phyloP scores from a whole-genome alignment of 2,797 vertebrate genomes.

The Scarus forsteni region DNA sequence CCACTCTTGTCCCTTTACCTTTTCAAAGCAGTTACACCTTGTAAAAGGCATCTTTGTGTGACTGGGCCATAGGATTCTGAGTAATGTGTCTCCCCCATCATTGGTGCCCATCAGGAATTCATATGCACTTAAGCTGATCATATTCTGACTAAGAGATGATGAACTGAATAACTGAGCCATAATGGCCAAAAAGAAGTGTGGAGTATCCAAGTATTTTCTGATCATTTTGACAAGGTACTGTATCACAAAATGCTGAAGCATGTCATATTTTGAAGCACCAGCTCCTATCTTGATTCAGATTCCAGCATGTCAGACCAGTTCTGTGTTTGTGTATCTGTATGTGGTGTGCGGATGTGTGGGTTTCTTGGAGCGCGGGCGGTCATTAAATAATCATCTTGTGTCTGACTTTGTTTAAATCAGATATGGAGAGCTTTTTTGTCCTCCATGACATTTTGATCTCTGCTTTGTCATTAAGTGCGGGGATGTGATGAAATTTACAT shows the following conservation, averaged over 20 bases:
- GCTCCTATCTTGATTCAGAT: conserved; percentile 7
- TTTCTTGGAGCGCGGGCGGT: conserved; percentile 38
- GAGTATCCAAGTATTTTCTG: not conserved
- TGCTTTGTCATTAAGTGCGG: conserved; percentile 78
- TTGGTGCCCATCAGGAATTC: too few relatives aligned
- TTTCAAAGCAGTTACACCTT: too few relatives aligned
- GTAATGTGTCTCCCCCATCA: too few relatives aligned
- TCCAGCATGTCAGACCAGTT: conserved; percentile 3
- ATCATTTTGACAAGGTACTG: not conserved
- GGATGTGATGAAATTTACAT: conserved; percentile 84
- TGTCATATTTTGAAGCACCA: conserved; percentile 18
- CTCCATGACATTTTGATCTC: conserved; percentile 81
- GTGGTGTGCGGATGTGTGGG: conserved; percentile 11
- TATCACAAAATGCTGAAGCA: not conserved
- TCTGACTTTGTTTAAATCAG: conserved; percentile 81
- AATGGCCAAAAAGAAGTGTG: not conserved
- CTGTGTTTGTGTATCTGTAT: not conserved
- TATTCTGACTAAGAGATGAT: too few relatives aligned
- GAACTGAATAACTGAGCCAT: too few relatives aligned
- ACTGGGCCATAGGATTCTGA: too few relatives aligned
- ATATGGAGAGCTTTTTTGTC: conserved; percentile 75
- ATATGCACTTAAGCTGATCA: too few relatives aligned
- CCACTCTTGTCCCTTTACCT: too few relatives aligned
- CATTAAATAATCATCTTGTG: conserved; percentile 80
- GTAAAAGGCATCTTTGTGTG: too few relatives aligned